Evolutionary conservation across 2,888 invertebrate species (phyloP), one percentile per base, ranked within the genome.

Genomic region (Mesorhabditis belari): DNA sequence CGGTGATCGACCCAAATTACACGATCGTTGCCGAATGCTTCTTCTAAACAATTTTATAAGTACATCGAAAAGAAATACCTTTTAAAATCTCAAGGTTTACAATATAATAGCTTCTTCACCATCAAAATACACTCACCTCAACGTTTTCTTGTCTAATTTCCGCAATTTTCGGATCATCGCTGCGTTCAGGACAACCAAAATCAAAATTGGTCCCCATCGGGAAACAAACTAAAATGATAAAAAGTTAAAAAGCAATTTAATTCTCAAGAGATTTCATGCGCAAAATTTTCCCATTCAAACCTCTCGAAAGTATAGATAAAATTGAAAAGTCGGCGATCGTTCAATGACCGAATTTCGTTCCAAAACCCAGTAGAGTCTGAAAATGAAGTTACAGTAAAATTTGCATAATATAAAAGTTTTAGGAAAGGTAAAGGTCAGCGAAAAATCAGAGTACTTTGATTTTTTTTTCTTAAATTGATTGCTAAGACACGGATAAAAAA

Each of bases 251-350:
- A 21, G 21, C 23, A 49, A 49, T 49, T 49, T 49, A 19, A 19
- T 49, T 23, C 19, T 21, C 5, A n/a, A n/a, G n/a, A n/a, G n/a
- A n/a, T n/a, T n/a, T n/a, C n/a, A n/a, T n/a, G n/a, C n/a, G 44
- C 12, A 51, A 0, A 55, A n/a, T 28, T 1, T 25, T 24, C 49
- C 1, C n/a, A 19, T 5, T 9, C n/a, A 49, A 49, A 80, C 77
- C 70, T 84, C 84, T 61, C 82, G 79, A 9, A 80, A 62, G 69
- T 82, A 79, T 3, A 83, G 73, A 65, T 83, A 84, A 17, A 77
- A 68, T 49, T 74, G 74, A 80, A 83, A 84, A 0, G 71, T 63
- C 0, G 71, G 51, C 4, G 74, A 69, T 3, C 73, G 61, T 56
- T 73, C 77, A 5, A 73, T 59, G 21, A 64, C 64, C 5, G 64